These are phyloP conservation scores for Sinopyrophorus schimmeli DNA, from an alignment of 2,888 invertebrate genomes.

Conservation along the genomic window DNA sequence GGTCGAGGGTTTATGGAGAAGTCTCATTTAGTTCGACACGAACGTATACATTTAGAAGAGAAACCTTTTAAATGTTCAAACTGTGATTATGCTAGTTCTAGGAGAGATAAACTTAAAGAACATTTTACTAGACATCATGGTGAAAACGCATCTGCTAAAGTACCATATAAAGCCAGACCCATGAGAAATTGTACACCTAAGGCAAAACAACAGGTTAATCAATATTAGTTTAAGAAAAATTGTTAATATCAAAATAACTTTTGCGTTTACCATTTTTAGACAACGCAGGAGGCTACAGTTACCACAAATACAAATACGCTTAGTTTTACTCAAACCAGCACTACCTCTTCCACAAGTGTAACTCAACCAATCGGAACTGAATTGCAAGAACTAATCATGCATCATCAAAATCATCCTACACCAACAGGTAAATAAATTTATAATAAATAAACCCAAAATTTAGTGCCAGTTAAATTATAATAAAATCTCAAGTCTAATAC, in stretches of 20 bases:
- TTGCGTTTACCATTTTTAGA: conserved; percentile 35
- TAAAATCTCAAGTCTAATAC: too few species aligned
- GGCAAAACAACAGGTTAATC: conserved; percentile 48
- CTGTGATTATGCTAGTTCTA: conserved; percentile 67
- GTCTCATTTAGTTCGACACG: conserved; percentile 68
- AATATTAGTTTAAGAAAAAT: not conserved
- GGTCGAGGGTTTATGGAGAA: conserved; percentile 69
- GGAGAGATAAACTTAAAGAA: conserved; percentile 68
- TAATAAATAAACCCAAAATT: too few species aligned
- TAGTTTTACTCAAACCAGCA: conserved; percentile 48
- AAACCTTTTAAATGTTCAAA: conserved; percentile 66
- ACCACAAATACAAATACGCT: conserved; percentile 45
- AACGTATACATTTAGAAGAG: conserved; percentile 66
- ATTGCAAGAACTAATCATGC: conserved; percentile 55
- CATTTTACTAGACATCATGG: conserved; percentile 59
- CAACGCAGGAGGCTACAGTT: conserved; percentile 44
- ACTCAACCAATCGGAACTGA: conserved; percentile 51
- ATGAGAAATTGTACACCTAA: conserved; percentile 48
- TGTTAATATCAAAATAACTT: not conserved
- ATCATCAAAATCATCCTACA: conserved; percentile 52
- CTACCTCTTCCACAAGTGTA: conserved; percentile 41
- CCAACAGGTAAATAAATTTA: conserved; percentile 39
- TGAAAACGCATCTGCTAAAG: conserved; percentile 58
- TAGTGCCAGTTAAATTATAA: too few species aligned
- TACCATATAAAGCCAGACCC: conserved; percentile 57